Base-by-base conservation (phyloP, 2,888 invertebrate species). In the Sialis fuliginosa region DNA sequence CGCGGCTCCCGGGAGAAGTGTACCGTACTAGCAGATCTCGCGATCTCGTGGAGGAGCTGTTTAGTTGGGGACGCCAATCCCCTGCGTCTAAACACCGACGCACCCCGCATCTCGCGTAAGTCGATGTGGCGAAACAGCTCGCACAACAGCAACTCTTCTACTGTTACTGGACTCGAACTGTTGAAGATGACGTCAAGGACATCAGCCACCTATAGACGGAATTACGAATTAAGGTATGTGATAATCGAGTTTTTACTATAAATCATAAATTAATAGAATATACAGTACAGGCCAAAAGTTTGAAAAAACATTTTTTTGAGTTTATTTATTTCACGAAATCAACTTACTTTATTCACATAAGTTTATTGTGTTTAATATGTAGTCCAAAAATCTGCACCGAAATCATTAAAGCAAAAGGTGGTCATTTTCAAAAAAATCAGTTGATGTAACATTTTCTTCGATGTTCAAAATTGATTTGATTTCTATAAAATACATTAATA, bases 41-140 rank as follows among this genome's bases (percentile, higher is more conserved):
- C 47, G 7, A 47, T 42, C 33, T 47, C 46, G 35, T 62, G 60
- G 52, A 65, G 53, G 39, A 65, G 52, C 48, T 62, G 60, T 42
- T 60, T 42, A 31, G 64, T 62, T 9, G 61, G 57, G 10, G 49
- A 48, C 5, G 60, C 57, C 8, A 60, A 54, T 7, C 58, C 53
- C 12, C 55, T 50, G 32, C 55, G 54, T 49, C 61, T 60, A 12
- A 84, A 83, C 59, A 81, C 81, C 54, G 84, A 73, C 56, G 83
- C 82, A 40, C 87, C 85, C 60, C 86, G 75, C 74, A 92, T 75
- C 69, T 91, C 91, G 46, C 89, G 74, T 51, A 92, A 74, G 65
- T 89, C 89, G 51, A 92, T 87, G 62, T 86, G 85, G 54, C 87
- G 72, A 67, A 92, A 92, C 54, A 91, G 74, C 60, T 88, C 87